A percentile compares a stretch with the other conserved stretches of the same genome.
phyloP scores from a whole-genome alignment of 1,140 invertebrate species.

The Ips nitidus region DNA sequence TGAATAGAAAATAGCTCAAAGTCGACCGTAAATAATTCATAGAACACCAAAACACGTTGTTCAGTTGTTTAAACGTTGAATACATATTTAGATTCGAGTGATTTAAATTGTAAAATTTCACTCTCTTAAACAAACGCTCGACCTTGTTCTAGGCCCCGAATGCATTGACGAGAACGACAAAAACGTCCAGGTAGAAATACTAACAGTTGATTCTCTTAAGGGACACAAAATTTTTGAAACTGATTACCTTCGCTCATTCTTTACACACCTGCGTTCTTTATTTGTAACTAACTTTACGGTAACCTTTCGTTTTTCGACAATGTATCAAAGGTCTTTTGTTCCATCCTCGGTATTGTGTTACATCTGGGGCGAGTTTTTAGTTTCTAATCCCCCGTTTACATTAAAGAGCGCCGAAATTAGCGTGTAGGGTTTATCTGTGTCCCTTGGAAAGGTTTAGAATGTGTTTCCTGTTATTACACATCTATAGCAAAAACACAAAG shows the following conservation, averaged over 20 bases:
- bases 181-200: constrained; percentile 2
- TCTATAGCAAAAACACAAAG: neutral
- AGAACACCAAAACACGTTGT: neutral
- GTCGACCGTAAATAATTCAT: neutral
- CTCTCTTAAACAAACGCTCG: too few relatives aligned
- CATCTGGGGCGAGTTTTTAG: constrained; percentile 8
- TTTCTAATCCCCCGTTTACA: constrained; percentile 2
- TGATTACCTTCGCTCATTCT: constrained; percentile 15
- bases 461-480: neutral
- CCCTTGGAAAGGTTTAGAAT: neutral
- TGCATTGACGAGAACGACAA: neutral
- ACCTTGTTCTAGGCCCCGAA: too few relatives aligned
- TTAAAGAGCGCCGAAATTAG: constrained; percentile 1
- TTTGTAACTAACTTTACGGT: constrained; percentile 14
- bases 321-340: constrained; percentile 11
- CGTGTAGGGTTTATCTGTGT: neutral
- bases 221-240: constrained; percentile 1
- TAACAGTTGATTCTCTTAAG: neutral
- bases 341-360: constrained; percentile 9
- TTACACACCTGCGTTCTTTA: constrained; percentile 15
- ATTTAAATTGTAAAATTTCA: constrained; percentile 1
- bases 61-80: neutral
- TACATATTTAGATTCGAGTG: constrained; percentile 1
- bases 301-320: constrained; percentile 13
- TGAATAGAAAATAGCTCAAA: neutral